These are phyloP conservation scores for Atlantisia rogersi DNA, from an alignment of 2,113 vertebrate genomes.

Conservation along the genomic window DNA sequence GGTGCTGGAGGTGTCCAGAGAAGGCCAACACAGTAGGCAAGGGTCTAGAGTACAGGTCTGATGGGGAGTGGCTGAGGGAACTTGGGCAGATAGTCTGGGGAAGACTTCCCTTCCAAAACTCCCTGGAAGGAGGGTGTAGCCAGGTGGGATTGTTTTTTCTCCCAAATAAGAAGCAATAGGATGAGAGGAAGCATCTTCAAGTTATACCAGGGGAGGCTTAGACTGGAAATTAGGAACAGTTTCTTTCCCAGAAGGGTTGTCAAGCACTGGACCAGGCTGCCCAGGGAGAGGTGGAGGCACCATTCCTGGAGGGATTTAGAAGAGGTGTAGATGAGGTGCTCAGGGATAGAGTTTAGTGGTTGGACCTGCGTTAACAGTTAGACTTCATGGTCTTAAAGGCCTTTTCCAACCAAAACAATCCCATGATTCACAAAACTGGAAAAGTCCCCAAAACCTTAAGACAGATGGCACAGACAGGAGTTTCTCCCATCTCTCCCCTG, in stretches of 20 bases:
- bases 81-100: background rate
- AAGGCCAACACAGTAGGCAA: accelerated
- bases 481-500: background rate
- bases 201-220: background rate
- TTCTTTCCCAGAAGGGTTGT: background rate
- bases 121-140: no score
- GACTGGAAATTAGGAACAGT: background rate
- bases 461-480: accelerated
- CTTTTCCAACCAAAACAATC: background rate
- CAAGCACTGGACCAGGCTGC: background rate
- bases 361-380: background rate
- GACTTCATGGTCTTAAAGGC: background rate
- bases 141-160: accelerated
- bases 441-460: background rate
- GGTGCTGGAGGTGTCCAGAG: accelerated
- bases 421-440: background rate
- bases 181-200: background rate
- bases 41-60: background rate
- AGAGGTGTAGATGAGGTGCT: no score
- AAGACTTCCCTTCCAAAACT: background rate
- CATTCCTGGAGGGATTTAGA: no score
- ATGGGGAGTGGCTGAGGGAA: background rate
- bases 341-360: background rate
- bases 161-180: accelerated
- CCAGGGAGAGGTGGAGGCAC: background rate